Evolutionary conservation across 2,113 vertebrate genomes (phyloP).

Genomic region (Muntiacus reevesi): DNA sequence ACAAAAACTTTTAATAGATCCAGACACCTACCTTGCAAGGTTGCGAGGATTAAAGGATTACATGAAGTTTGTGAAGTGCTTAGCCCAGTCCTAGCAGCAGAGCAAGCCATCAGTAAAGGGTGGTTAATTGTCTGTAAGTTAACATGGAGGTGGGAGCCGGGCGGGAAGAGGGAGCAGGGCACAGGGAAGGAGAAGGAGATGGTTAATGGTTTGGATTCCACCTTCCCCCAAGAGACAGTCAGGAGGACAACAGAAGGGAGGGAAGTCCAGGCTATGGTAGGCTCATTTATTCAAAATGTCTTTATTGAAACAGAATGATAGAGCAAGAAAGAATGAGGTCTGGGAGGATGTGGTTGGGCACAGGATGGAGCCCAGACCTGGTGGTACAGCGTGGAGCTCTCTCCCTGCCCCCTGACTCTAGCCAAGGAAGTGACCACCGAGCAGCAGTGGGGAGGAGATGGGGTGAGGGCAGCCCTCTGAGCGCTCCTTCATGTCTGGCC

Average conservation of each 20-base stretch:
- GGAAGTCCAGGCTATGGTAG: slow-evolving; percentile 37
- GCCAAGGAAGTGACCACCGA: slow-evolving; percentile 35
- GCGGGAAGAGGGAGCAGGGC: neutral
- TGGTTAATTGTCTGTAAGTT: neutral
- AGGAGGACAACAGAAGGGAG: slow-evolving; percentile 51
- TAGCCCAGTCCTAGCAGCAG: neutral
- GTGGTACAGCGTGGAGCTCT: neutral
- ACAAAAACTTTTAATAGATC: neutral
- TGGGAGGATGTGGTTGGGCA: slow-evolving; percentile 62
- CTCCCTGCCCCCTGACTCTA: slow-evolving; percentile 36
- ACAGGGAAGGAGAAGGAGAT: neutral
- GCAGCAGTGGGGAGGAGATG: slow-evolving; percentile 38
- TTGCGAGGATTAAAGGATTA: neutral
- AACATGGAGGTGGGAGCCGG: neutral
- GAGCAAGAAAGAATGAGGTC: slow-evolving; percentile 60
- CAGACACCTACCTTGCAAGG: slow-evolving; percentile 24
- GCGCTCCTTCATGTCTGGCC: slow-evolving; percentile 1
- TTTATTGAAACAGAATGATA: slow-evolving; percentile 77
- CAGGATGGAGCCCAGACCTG: slow-evolving; percentile 56
- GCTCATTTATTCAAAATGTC: slow-evolving; percentile 71
- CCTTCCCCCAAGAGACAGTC: neutral
- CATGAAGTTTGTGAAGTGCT: neutral
- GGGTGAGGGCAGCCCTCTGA: slow-evolving; percentile 42
- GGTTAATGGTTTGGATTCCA: neutral
- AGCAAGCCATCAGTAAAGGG: neutral